Base-by-base conservation (phyloP, 2,797 vertebrate species). In the Lagodon rhomboides region DNA sequence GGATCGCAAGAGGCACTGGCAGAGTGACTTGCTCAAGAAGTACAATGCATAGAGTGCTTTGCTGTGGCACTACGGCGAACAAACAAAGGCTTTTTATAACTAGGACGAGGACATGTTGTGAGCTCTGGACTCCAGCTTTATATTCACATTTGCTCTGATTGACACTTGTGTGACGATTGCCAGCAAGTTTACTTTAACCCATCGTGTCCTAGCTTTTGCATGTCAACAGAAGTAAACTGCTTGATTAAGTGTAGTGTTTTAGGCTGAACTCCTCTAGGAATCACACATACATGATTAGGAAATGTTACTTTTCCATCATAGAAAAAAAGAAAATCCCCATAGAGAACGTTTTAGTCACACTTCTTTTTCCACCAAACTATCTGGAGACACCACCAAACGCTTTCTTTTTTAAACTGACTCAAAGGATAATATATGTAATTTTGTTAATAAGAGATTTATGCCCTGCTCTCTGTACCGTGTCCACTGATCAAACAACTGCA, bases 1-100 rank as follows among this genome's bases (percentile, higher is more conserved):
- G 0, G 96, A 97, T 82, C 97, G 95, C 53, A 98, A 97, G 80
- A 92, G 97, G 75, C 95, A 96, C 91, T 98, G 97, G 97, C 97
- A 98, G 85, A 97, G 88, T 0, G 97, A 98, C 88, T 92, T 98
- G 83, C 95, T 98, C 13, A 96, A 93, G 86, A 98, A 98, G 79
- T 97, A 98, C 87, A 94, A 97, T 9, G 94, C 93, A 0, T 96
- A 94, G 87, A 78, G n/a, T 16, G 25, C 64, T 73, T 60, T 25
- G 15, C 56, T 65, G 47, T n/a, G 2, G 23, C 59, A 50, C 18
- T 49, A 6, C 12, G 9, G 22, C 46, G 25, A 63, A 68, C 20
- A 60, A 18, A 53, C 46, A 49, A 8, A 22, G 75, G 8, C 74
- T 51, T 68, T 76, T 84, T 60, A 41, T 60, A 50, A 74, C 46